Conservation (phyloP, 2,888 invertebrate genomes). For the Drosophila lutescens region DNA sequence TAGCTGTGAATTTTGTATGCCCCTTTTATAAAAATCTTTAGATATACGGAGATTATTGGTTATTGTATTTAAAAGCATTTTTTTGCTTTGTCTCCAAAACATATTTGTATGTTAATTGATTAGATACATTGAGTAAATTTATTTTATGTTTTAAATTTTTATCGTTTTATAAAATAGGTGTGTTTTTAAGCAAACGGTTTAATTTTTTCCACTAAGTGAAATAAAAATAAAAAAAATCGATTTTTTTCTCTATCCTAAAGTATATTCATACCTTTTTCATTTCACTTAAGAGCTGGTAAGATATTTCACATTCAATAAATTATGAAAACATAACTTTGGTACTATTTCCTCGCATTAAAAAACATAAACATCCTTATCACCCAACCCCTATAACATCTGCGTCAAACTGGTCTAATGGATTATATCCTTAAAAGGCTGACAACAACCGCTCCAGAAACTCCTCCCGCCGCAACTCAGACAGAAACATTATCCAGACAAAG, state of each 20-base stretch:
- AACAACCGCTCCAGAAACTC: constrained; percentile 12
- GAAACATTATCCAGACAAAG: constrained; percentile 43
- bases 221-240: too few relatives aligned
- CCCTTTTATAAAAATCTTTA: too few relatives aligned
- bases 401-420: constrained; percentile 28
- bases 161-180: too few relatives aligned
- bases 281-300: too few relatives aligned
- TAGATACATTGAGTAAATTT: too few relatives aligned
- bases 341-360: constrained; percentile 9
- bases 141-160: too few relatives aligned
- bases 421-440: constrained; percentile 26
- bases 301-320: background rate
- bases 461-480: constrained; percentile 3
- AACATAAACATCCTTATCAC: constrained; percentile 9
- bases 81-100: background rate
- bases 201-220: too few relatives aligned
- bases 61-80: background rate
- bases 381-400: constrained; percentile 20
- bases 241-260: too few relatives aligned
- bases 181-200: too few relatives aligned
- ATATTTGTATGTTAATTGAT: background rate
- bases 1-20: constrained; percentile 1
- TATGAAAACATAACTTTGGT: background rate
- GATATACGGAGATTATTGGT: background rate
- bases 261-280: too few relatives aligned